phyloP scores from a whole-genome alignment of 2,797 vertebrate genomes.

The Pelobates cultripes region DNA sequence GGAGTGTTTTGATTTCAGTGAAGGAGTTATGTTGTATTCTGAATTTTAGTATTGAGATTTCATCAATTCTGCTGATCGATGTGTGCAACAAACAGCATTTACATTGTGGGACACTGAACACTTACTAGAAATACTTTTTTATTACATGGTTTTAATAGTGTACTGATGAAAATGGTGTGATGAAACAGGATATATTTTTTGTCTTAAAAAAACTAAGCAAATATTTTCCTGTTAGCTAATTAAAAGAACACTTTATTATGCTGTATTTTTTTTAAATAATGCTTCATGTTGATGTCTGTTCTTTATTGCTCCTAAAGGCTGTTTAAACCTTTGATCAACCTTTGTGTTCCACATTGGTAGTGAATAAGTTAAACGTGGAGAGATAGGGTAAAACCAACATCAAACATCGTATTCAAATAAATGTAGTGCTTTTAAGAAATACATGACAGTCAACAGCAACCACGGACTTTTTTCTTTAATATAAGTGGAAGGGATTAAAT shows the following conservation, averaged over 20 bases:
- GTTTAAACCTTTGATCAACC: too few species aligned
- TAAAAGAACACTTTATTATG: too few species aligned
- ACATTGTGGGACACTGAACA: neutral
- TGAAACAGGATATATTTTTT: too few species aligned
- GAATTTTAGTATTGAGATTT: neutral
- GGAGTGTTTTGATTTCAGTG: neutral
- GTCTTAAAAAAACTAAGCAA: too few species aligned
- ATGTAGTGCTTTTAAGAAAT: neutral
- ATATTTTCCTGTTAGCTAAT: too few species aligned
- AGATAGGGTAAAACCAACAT: neutral
- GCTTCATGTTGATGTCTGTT: too few species aligned
- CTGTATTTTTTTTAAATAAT: too few species aligned
- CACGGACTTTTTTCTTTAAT: neutral
- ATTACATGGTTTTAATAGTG: too few species aligned
- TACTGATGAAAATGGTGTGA: too few species aligned
- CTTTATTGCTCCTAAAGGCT: too few species aligned
- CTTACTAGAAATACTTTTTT: neutral
- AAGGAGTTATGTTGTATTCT: neutral
- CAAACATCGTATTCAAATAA: neutral
- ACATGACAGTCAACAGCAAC: neutral
- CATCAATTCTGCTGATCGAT: neutral
- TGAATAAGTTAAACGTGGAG: too few species aligned
- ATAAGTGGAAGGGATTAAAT: neutral
- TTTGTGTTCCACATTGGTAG: too few species aligned
- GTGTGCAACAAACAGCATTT: neutral